phyloP scores from a whole-genome alignment of 2,113 vertebrate genomes.

The Oncorhynchus keta region DNA sequence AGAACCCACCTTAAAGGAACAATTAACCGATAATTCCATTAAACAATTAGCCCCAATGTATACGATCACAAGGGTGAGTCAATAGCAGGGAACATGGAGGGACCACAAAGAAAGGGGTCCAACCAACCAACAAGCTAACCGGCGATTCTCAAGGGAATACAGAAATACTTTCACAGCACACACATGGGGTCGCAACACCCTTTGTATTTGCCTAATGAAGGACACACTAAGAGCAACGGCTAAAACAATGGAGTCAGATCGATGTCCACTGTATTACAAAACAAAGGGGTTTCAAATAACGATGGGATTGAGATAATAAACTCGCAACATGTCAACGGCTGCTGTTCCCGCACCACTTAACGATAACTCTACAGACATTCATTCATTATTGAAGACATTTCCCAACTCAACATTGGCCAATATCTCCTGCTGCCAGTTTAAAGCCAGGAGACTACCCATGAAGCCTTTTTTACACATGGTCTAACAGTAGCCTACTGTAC shows the following conservation, averaged over 20 bases:
- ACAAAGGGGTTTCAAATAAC: slow-evolving; percentile 15
- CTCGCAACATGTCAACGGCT: slow-evolving; percentile 32
- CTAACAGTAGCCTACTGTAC: not conserved
- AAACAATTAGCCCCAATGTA: slow-evolving; percentile 33
- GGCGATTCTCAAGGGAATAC: slow-evolving; percentile 27
- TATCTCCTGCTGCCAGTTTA: slow-evolving; percentile 31
- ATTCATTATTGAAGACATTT: slow-evolving; percentile 48
- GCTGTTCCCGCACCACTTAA: not conserved
- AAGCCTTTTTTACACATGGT: slow-evolving; percentile 3
- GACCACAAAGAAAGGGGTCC: slow-evolving; percentile 13
- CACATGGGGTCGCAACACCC: not conserved
- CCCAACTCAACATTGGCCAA: not conserved
- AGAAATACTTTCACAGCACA: slow-evolving; percentile 25
- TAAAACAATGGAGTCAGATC: slow-evolving; percentile 15
- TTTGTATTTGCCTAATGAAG: slow-evolving; percentile 6
- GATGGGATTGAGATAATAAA: slow-evolving; percentile 24
- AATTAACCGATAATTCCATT: slow-evolving; percentile 45
- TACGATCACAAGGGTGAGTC: slow-evolving; percentile 36
- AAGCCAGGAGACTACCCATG: not conserved
- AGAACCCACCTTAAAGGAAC: not conserved
- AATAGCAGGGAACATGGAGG: slow-evolving; percentile 30
- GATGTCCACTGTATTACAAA: not conserved
- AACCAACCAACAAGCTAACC: slow-evolving; percentile 37
- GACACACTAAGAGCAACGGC: slow-evolving; percentile 7
- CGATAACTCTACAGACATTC: slow-evolving; percentile 9